These are phyloP conservation scores for Agrilus planipennis DNA, from an alignment of 1,140 invertebrate genomes.

Conservation along the genomic window DNA sequence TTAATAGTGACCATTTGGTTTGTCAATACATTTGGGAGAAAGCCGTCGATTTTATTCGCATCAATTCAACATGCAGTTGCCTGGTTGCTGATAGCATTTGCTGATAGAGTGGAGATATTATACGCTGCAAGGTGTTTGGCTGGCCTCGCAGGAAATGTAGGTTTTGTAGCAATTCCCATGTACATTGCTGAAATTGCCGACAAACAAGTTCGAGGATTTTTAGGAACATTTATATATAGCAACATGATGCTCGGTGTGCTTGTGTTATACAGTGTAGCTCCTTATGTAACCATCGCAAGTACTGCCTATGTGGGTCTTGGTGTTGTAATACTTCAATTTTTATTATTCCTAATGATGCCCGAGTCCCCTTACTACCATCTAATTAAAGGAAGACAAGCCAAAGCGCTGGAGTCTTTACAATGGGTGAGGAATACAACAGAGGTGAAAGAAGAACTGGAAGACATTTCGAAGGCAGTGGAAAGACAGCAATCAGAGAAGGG, in stretches of 20 bases:
- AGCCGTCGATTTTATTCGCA: conserved; percentile 43
- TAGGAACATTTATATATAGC: conserved; percentile 22
- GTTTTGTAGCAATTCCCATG: conserved; percentile 28
- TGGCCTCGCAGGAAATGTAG: conserved; percentile 24
- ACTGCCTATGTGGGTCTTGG: conserved; percentile 4
- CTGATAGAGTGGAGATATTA: conserved; percentile 32
- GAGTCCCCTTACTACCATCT: too few relatives aligned
- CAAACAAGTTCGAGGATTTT: conserved; percentile 22
- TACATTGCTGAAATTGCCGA: conserved; percentile 30
- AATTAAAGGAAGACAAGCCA: too few relatives aligned
- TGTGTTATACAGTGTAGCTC: conserved; percentile 20
- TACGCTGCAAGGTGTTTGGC: conserved; percentile 37
- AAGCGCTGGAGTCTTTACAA: conserved; percentile 38
- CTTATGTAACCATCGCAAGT: conserved; percentile 14
- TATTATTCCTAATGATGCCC: too few relatives aligned
- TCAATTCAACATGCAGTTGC: conserved; percentile 46
- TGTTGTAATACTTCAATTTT: too few relatives aligned
- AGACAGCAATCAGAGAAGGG: conserved; percentile 24
- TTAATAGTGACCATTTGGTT: conserved; percentile 40
- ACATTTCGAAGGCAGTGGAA: conserved; percentile 28
- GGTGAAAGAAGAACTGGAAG: conserved; percentile 35
- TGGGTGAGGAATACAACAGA: conserved; percentile 37
- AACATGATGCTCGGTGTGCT: conserved; percentile 26
- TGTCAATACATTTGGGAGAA: conserved; percentile 52
- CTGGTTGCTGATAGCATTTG: conserved; percentile 45